Evolutionary conservation across 2,888 invertebrate genomes (phyloP), one percentile per base, ranked within the genome.

Genomic region (Sarcophaga variegata): DNA sequence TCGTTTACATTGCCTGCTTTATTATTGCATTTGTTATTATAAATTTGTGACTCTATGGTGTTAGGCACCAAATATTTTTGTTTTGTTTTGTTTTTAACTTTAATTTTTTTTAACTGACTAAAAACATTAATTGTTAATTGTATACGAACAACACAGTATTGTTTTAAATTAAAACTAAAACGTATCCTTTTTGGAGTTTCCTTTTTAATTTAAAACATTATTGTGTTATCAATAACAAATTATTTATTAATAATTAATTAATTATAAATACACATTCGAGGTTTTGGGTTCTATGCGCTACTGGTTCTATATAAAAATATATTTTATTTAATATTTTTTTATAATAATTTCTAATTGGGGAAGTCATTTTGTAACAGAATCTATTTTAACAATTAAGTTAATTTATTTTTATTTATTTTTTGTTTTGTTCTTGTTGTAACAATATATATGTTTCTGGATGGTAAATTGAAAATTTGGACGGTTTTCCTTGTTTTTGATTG

Each of bases 41-140:
- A 72, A 83, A 72, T 81, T 85, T 85, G 78, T 78, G 74, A 81
- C 81, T 74, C 63, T 10, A 12, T 69, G 81, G 78, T 77, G 74
- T 66, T 71, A 81, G 71, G 83, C 77, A 84, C 83, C 79, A 69
- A 20, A 37, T 37, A 62, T 82, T 85, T 70, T 59, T 67, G 20
- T 62, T 70, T 63, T 54, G 27, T 5, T 60, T 72, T 4, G 20
- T 49, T 49, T 14, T 72, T 67, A 47, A 62, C 79, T 72, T 67
- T 27, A 27, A 27, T 27, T 27, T 27, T 6, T 45, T 67, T 74
- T 69, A 63, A 74, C 64, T 81, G 74, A 54, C 49, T 71, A 66
- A 49, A 76, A 79, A 75, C 47, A 25, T 66, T 82, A 63, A 14
- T 70, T 22, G 27, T 54, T 54, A 45, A 11, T 54, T 54, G 4